Conservation (phyloP, 2,797 vertebrate species). For the Adrianichthys oophorus region DNA sequence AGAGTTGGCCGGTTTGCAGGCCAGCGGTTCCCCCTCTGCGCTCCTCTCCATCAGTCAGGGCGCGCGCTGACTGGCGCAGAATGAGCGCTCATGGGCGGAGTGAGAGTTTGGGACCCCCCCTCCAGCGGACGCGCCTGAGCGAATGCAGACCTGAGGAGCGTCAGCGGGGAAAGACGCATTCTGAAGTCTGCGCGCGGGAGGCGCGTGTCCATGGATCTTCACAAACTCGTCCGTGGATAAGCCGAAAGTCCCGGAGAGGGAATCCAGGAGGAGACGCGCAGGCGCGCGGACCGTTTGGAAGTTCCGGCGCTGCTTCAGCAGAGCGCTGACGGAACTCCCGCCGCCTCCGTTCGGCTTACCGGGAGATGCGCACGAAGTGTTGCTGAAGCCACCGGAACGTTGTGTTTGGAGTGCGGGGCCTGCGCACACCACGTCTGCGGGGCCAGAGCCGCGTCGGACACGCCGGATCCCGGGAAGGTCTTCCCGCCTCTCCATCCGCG, state of each 20-base stretch:
- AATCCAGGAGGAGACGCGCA: constrained; percentile 19
- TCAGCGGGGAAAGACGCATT: constrained; percentile 22
- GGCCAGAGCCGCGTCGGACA: constrained; percentile 47
- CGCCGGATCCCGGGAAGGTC: constrained; percentile 27
- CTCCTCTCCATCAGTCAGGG: constrained; percentile 10
- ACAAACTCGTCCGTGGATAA: constrained; percentile 52
- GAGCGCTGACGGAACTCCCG: constrained; percentile 7
- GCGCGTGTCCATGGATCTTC: constrained; percentile 54
- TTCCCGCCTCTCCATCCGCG: constrained; percentile 9
- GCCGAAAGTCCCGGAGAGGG: constrained; percentile 41
- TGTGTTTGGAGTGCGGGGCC: constrained; percentile 26
- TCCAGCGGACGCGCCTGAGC: constrained; percentile 70
- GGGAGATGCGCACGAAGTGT: constrained; percentile 40
- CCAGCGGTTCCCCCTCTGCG: constrained; percentile 14
- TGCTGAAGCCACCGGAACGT: constrained; percentile 43
- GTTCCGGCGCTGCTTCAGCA: constrained; percentile 11
- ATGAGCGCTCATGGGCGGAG: constrained; percentile 27
- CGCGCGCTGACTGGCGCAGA: constrained; percentile 55
- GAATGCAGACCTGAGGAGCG: constrained; percentile 51
- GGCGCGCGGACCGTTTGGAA: constrained; percentile 37
- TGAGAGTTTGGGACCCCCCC: constrained; percentile 34
- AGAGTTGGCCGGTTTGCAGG: not conserved
- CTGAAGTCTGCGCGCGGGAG: constrained; percentile 39
- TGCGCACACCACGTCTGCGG: constrained; percentile 52
- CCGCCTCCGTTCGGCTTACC: not conserved